Conservation (phyloP, 2,888 invertebrate species). For the Slavum lentiscoides region DNA sequence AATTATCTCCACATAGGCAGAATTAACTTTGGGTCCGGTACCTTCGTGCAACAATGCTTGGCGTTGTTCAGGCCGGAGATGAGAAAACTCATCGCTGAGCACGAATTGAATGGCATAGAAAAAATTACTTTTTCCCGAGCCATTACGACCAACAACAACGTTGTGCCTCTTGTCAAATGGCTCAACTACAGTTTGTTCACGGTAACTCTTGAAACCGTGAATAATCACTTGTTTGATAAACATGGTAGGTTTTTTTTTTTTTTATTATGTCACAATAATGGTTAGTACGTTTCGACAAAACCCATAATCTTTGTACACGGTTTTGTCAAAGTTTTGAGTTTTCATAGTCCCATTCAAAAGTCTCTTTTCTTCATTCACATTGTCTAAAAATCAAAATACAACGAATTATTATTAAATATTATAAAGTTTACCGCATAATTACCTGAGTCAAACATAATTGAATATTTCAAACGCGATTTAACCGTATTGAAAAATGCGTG, state of each 20-base stretch:
- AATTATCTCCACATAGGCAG: slow-evolving; percentile 98
- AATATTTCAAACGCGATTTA: not conserved
- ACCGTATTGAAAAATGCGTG: not conserved
- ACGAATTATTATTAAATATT: not conserved
- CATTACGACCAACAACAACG: slow-evolving; percentile 98
- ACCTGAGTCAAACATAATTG: slow-evolving; percentile 32
- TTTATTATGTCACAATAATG: slow-evolving; percentile 1
- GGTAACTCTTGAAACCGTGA: slow-evolving; percentile 98
- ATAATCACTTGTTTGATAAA: slow-evolving; percentile 81
- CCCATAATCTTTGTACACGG: slow-evolving; percentile 1
- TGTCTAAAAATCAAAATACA: slow-evolving; percentile 27
- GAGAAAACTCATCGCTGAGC: slow-evolving; percentile 98
- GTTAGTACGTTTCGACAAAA: slow-evolving; percentile 20
- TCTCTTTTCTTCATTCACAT: slow-evolving; percentile 13
- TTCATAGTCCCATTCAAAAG: slow-evolving; percentile 27
- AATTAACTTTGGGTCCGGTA: slow-evolving; percentile 92
- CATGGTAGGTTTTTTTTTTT: not conserved
- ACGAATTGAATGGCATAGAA: slow-evolving; percentile 99
- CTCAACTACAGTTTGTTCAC: slow-evolving; percentile 96
- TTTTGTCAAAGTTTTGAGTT: slow-evolving; percentile 34
- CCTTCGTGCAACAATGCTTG: slow-evolving; percentile 96
- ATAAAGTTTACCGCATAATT: not conserved
- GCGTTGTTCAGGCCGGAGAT: slow-evolving; percentile 92
- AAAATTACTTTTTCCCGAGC: slow-evolving; percentile 99
- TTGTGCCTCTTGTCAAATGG: slow-evolving; percentile 97